Evolutionary conservation across 2,113 vertebrate genomes (phyloP).

Genomic region (Corapipo altera): DNA sequence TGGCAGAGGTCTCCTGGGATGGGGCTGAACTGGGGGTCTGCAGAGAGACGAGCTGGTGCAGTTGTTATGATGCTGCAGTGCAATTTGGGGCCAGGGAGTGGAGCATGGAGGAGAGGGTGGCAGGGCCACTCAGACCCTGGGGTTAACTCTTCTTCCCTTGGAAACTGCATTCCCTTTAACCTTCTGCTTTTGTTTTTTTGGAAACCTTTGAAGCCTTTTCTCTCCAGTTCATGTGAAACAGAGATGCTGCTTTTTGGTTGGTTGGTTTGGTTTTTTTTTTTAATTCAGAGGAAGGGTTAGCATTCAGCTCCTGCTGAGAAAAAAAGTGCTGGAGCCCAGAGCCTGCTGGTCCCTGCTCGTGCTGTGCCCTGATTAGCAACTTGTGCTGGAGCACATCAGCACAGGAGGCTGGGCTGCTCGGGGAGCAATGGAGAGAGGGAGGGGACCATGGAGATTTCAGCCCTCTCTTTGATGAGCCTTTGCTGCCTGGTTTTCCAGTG

Average conservation of each 20-base stretch:
- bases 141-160: not conserved
- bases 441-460: not conserved
- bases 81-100: not conserved
- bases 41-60: not conserved
- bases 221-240: not conserved
- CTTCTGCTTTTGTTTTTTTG: not conserved
- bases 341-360: not conserved
- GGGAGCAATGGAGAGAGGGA: not conserved
- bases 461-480: not conserved
- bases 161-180: not conserved
- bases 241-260: not conserved
- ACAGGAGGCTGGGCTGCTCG: not conserved
- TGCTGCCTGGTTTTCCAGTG: not conserved
- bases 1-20: not conserved
- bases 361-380: slow-evolving; percentile 36
- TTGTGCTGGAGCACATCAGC: not conserved
- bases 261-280: not conserved
- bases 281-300: not conserved
- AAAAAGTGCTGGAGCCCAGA: not conserved
- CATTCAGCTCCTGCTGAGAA: slow-evolving; percentile 29
- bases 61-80: not conserved
- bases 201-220: not conserved
- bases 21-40: not conserved
- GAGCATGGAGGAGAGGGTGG: not conserved
- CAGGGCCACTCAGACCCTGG: not conserved